Evolutionary conservation across 2,797 vertebrate genomes (phyloP), one percentile per base, ranked within the genome.

Genomic region (Tachyglossus aculeatus): DNA sequence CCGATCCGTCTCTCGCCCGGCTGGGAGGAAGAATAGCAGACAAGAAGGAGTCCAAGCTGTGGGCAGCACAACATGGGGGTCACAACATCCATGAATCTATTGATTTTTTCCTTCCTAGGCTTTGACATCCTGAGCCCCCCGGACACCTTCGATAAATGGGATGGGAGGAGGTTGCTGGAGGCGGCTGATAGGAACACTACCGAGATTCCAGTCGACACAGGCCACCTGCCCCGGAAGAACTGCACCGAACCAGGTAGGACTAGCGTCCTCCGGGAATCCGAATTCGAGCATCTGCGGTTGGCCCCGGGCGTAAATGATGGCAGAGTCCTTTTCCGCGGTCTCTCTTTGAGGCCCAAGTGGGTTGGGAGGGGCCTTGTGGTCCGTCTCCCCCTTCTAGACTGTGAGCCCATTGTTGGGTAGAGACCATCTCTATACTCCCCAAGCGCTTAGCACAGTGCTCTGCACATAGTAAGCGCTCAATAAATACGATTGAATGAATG

Each of bases 241-340:
- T 98, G 96, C 91, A 97, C 96, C 2, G 84, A 93, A 47, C 96
- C 96, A 92, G 96, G 96, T 98, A 94, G 88, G 77, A 79, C 3
- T 6, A 1, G 5, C 8, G 3, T 48, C 6, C 2, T 6, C 47
- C 50, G n/a, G n/a, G n/a, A n/a, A n/a, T n/a, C n/a, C n/a, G n/a
- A n/a, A n/a, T n/a, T n/a, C n/a, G 8, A 29, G 24, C 34, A 41
- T 7, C 29, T 22, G 29, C 29, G 29, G 3, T 44, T 21, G 5
- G 44, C 51, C 57, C 48, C 36, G 16, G 25, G 25, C 9, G 31
- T 31, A 48, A 48, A 27, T 34, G 38, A 36, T 24, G 15, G 3
- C 53, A 39, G 14, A n/a, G 39, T 48, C 31, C 19, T 3, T 5
- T 45, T 31, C 24, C 16, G 16, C 38, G 18, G 18, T 15, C 61